These are phyloP conservation scores for Philypnodon macrostomus DNA, from an alignment of 2,797 vertebrate species.

Conservation along the genomic window DNA sequence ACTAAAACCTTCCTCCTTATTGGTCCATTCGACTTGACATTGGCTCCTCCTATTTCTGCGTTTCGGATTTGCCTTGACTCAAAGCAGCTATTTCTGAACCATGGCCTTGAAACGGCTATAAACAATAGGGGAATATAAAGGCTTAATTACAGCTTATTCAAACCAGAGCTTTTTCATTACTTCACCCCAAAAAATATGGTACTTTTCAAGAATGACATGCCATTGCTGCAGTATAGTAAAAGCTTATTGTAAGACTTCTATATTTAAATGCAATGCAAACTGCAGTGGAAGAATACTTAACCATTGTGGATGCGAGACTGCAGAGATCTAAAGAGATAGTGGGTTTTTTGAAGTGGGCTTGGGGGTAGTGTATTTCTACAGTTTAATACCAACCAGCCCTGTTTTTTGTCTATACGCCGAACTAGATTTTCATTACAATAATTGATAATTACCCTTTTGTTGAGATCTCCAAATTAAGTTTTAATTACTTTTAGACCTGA, in stretches of 20 bases:
- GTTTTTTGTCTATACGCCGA: too few species aligned
- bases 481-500: too few species aligned
- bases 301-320: conserved; percentile 16
- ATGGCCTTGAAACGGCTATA: conserved; percentile 30
- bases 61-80: conserved; percentile 60
- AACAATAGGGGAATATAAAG: conserved; percentile 36
- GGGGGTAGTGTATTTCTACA: neutral
- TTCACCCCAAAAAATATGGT: neutral
- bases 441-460: too few species aligned
- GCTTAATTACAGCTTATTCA: neutral
- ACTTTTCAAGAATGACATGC: too few species aligned
- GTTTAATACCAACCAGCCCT: neutral
- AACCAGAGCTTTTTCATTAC: conserved; percentile 6
- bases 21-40: conserved; percentile 56
- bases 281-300: neutral
- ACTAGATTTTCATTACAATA: too few species aligned
- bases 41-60: conserved; percentile 32
- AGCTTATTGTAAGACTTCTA: neutral
- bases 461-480: too few species aligned
- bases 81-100: conserved; percentile 43
- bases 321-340: conserved; percentile 5
- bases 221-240: neutral
- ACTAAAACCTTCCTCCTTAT: conserved; percentile 46
- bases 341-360: neutral
- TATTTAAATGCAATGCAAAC: conserved; percentile 14